phyloP scores from a whole-genome alignment of 2,888 invertebrate genomes.

The Chymomyza procnemis region DNA sequence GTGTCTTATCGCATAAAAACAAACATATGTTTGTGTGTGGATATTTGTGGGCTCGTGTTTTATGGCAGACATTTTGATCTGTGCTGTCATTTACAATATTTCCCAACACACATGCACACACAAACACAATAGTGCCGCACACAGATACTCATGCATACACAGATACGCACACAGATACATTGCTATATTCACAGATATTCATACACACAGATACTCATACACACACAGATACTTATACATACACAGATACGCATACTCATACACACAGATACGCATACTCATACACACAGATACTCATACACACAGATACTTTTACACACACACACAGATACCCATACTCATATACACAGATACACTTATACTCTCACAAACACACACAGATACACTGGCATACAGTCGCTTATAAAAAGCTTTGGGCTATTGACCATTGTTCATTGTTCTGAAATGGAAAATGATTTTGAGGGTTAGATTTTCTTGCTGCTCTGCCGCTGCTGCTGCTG shows the following conservation, averaged over 20 bases:
- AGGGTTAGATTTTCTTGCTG: background rate
- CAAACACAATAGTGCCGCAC: background rate
- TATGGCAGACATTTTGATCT: constrained; percentile 60
- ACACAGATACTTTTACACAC: background rate
- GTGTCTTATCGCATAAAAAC: constrained; percentile 8
- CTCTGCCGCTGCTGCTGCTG: no score
- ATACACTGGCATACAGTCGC: background rate
- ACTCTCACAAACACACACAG: background rate
- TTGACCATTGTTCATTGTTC: background rate
- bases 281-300: constrained; percentile 14
- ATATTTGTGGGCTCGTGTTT: constrained; percentile 37
- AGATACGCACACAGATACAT: background rate
- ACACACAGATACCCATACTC: constrained; percentile 8
- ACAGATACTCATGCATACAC: constrained; percentile 6
- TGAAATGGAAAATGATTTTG: background rate
- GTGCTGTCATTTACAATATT: constrained; percentile 63
- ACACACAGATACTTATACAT: constrained; percentile 11
- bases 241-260: constrained; percentile 10
- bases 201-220: no score
- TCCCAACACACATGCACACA: constrained; percentile 30
- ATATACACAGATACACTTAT: constrained; percentile 1
- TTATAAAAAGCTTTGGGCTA: background rate
- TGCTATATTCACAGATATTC: no score
- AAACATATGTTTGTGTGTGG: background rate
- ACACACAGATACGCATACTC: constrained; percentile 1